Evolutionary conservation across 2,113 vertebrate species (phyloP).

Genomic region (Hirundichthys speculiger): DNA sequence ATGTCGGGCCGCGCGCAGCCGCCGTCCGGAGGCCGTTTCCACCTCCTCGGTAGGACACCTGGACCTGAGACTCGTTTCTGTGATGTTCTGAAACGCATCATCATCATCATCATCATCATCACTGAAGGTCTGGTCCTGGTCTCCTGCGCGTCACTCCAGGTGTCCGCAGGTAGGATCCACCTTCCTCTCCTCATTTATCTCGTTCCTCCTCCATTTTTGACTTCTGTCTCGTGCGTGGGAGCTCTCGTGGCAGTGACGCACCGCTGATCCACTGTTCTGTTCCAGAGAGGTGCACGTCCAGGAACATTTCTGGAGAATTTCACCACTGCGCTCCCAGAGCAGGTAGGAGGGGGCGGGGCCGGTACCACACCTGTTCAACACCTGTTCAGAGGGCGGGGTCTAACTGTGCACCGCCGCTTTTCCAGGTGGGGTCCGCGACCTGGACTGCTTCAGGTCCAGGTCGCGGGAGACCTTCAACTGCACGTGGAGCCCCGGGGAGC

Average conservation of each 20-base stretch:
- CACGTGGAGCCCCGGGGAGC: slow-evolving; percentile 56
- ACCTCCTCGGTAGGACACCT: slow-evolving; percentile 46
- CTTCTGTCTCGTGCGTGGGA: background rate
- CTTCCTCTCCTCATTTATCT: too few species aligned
- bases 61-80: too few species aligned
- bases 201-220: background rate
- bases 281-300: slow-evolving; percentile 4
- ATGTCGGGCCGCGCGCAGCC: slow-evolving; percentile 16
- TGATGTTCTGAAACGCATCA: too few species aligned
- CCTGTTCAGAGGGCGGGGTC: background rate
- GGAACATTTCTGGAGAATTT: background rate
- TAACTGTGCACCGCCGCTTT: background rate
- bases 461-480: too few species aligned
- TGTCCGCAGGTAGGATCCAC: slow-evolving; percentile 3
- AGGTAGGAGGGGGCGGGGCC: too few species aligned
- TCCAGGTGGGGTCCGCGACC: slow-evolving; percentile 63
- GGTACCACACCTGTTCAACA: too few species aligned
- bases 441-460: slow-evolving; percentile 51
- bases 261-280: background rate
- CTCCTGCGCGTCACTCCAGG: background rate
- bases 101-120: too few species aligned
- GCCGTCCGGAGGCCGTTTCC: background rate
- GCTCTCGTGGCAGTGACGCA: background rate
- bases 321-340: slow-evolving; percentile 32
- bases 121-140: slow-evolving; percentile 38